These are phyloP conservation scores for Zoanthus sansibaricus DNA, from an alignment of 92 coral and sea anemone genomes.

Conservation along the genomic window DNA sequence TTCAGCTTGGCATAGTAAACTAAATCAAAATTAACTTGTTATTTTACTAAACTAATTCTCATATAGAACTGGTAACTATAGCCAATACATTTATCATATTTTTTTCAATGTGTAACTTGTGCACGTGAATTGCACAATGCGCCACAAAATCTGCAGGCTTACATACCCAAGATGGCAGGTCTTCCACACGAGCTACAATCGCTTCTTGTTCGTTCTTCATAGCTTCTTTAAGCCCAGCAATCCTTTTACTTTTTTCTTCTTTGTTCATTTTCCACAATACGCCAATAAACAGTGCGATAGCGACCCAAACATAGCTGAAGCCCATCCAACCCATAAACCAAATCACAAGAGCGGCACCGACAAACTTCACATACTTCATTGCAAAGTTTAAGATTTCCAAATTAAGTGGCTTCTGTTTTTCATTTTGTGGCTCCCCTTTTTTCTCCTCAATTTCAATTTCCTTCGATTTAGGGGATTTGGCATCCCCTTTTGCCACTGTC, in stretches of 20 bases:
- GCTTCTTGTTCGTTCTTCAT: slow-evolving; percentile 77
- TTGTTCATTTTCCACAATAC: slow-evolving; percentile 90
- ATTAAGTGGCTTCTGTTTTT: slow-evolving; percentile 67
- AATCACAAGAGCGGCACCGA: slow-evolving; percentile 88
- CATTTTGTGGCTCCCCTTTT: slow-evolving; percentile 50
- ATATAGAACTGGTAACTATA: neutral
- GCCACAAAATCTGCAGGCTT: neutral
- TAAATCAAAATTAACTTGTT: neutral
- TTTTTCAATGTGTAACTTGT: neutral
- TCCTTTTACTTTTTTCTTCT: slow-evolving; percentile 78
- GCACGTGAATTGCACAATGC: slow-evolving; percentile 12
- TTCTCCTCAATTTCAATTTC: slow-evolving; percentile 64
- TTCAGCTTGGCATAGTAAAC: neutral
- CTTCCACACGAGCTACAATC: slow-evolving; percentile 86
- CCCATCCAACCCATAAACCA: slow-evolving; percentile 98
- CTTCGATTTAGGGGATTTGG: neutral
- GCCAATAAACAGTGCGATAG: slow-evolving; percentile 79
- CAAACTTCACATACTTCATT: slow-evolving; percentile 87
- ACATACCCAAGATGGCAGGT: slow-evolving; percentile 98
- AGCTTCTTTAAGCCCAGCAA: slow-evolving; percentile 72
- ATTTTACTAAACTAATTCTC: neutral
- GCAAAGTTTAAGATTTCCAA: slow-evolving; percentile 85
- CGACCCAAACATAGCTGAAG: slow-evolving; percentile 90
- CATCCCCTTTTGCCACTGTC: neutral
- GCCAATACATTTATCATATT: neutral